Percentiles rank a stretch among this genome's conserved stretches.
These are phyloP conservation scores for Babyrousa celebensis DNA, from an alignment of 2,797 vertebrate genomes.

Conservation along the genomic window DNA sequence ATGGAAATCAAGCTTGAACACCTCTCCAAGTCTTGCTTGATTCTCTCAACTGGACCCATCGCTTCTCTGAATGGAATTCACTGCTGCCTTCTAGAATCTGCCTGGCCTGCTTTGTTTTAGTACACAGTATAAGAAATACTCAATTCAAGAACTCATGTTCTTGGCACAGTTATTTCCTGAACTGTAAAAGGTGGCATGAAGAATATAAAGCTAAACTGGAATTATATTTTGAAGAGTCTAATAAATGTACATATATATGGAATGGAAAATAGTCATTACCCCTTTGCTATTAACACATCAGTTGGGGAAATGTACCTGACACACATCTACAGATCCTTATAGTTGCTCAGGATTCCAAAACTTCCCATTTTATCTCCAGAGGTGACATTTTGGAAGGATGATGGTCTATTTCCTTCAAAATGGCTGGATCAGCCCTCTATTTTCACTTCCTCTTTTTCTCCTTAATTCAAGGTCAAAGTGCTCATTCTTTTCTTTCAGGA, in stretches of 20 bases:
- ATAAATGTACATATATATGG: not conserved
- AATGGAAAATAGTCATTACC: not conserved
- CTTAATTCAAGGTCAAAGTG: not conserved
- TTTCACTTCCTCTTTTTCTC: not conserved
- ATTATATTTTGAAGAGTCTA: not conserved
- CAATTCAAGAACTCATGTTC: not conserved
- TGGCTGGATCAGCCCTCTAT: not conserved
- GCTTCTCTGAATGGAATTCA: not conserved
- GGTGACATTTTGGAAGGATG: not conserved
- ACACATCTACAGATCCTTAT: not conserved
- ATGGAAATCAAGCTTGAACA: not conserved
- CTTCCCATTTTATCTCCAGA: not conserved
- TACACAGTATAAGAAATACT: not conserved
- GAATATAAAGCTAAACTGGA: not conserved
- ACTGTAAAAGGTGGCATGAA: not conserved
- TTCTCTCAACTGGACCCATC: not conserved
- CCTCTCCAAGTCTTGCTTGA: not conserved
- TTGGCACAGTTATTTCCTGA: not conserved
- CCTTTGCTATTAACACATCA: not conserved
- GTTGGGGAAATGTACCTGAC: not conserved
- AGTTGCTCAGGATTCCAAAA: not conserved
- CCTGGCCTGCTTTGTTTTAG: not conserved
- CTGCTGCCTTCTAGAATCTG: not conserved
- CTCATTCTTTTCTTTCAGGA: not conserved
- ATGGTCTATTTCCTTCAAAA: not conserved